Conservation (phyloP, 2,888 invertebrate species). For the Glyphotaelius pellucidus region DNA sequence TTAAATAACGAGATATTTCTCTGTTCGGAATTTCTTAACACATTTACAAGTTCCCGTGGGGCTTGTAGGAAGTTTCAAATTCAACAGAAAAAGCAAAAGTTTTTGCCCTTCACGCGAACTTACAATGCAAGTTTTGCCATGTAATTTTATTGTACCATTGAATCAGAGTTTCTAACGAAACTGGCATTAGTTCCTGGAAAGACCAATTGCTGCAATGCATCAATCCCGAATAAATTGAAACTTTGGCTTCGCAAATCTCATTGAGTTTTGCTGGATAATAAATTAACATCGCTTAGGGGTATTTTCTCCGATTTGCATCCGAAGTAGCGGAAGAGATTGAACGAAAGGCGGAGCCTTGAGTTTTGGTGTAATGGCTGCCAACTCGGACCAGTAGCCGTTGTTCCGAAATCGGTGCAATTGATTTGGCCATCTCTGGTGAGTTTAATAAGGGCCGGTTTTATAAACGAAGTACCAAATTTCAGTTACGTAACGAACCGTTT, state of each 20-base stretch:
- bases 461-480: too few relatives aligned
- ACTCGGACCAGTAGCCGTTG: neutral
- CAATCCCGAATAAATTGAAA: slow-evolving; percentile 18
- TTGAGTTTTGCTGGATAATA: neutral
- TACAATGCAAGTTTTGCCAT: slow-evolving; percentile 28
- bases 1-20: neutral
- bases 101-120: neutral
- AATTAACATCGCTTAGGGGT: neutral
- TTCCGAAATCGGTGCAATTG: neutral
- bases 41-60: neutral
- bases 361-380: neutral
- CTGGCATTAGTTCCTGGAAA: too few relatives aligned
- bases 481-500: too few relatives aligned
- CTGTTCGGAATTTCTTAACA: neutral
- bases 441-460: too few relatives aligned
- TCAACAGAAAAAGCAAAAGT: neutral
- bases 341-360: neutral
- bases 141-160: slow-evolving; percentile 27
- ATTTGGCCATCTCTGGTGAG: too few relatives aligned
- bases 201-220: slow-evolving; percentile 37
- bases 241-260: neutral
- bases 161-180: neutral
- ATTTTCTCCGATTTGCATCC: neutral
- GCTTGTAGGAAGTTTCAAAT: slow-evolving; percentile 5
- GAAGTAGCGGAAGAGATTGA: neutral